Evolutionary conservation across 2,888 invertebrate genomes (phyloP), one percentile per base, ranked within the genome.

Genomic region (Galerucella pusilla): DNA sequence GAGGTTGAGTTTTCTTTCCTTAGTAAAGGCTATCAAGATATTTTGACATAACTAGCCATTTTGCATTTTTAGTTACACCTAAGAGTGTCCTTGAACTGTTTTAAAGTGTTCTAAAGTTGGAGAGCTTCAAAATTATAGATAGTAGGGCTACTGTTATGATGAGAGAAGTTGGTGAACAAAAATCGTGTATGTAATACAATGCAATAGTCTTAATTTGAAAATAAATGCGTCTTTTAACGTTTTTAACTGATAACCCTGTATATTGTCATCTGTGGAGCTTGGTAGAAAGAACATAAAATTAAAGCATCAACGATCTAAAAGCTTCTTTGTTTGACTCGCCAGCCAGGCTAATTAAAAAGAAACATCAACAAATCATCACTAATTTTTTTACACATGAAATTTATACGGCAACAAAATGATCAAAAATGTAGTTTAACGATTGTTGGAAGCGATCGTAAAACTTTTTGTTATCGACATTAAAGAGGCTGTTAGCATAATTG

Each of bases 401-500:
- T 69, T 69, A 49, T 61, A 59, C 20, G 49, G 61, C 61, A 69
- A 69, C 69, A 61, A 69, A 70, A 64, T 64, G 52, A 64, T 70
- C 63, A 70, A 70, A 70, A 70, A 63, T 54, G 63, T 25, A 16
- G 59, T 20, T 42, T 64, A 70, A 63, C 54, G 63, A 64, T 70
- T 70, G 52, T 54, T 70, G 52, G 63, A 20, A 75, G 68, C 42
- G 72, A 68, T 75, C 75, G 69, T 75, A 72, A 75, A 75, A 75
- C 61, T 59, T 54, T 69, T 65, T 49, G 59, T 75, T 72, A 69
- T 69, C 69, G 54, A 66, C 65, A 68, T 65, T 69, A 66, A 76
- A 75, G 68, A 54, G 66, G 68, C 69, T 68, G 70, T 77, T 77
- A 77, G 73, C 73, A 68, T 77, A 77, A 77, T 77, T 73, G 75